Evolutionary conservation across 2,113 vertebrate species (phyloP).

Genomic region (Myotis lucifugus): DNA sequence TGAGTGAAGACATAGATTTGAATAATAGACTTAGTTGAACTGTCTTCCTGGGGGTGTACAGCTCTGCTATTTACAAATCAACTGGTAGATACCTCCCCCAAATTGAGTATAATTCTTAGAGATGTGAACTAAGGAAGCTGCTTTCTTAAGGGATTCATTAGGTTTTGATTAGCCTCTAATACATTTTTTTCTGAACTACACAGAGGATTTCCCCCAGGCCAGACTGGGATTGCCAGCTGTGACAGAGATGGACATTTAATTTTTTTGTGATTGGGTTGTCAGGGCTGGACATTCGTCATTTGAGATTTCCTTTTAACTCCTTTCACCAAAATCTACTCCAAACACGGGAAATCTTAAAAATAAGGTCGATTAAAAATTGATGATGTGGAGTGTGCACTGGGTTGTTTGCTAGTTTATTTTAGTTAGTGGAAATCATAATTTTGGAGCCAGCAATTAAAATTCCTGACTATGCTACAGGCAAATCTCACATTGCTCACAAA

Average conservation of each 20-base stretch:
- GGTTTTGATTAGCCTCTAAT: constrained; percentile 66
- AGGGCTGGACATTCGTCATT: constrained; percentile 61
- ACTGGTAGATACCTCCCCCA: not conserved
- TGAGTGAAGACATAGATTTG: constrained; percentile 57
- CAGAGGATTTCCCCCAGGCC: constrained; percentile 17
- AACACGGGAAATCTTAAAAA: constrained; percentile 60
- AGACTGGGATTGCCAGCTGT: constrained; percentile 61
- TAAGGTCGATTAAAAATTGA: constrained; percentile 57
- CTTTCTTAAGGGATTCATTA: constrained; percentile 65
- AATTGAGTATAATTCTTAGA: constrained; percentile 12
- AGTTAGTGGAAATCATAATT: constrained; percentile 61
- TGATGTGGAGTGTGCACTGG: not conserved
- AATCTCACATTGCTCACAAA: constrained; percentile 62
- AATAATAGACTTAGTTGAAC: constrained; percentile 48
- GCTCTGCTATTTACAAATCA: constrained; percentile 59
- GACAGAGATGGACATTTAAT: constrained; percentile 73
- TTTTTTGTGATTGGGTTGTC: constrained; percentile 74
- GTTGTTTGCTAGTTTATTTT: constrained; percentile 66
- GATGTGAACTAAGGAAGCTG: constrained; percentile 19
- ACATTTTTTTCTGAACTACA: constrained; percentile 34
- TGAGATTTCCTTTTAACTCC: constrained; percentile 60
- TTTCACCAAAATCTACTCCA: constrained; percentile 39
- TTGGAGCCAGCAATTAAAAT: constrained; percentile 52
- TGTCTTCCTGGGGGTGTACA: constrained; percentile 9
- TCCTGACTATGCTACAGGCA: constrained; percentile 1